Base-by-base conservation (phyloP, 1,140 invertebrate genomes). In the Aphelinus atriplicis region DNA sequence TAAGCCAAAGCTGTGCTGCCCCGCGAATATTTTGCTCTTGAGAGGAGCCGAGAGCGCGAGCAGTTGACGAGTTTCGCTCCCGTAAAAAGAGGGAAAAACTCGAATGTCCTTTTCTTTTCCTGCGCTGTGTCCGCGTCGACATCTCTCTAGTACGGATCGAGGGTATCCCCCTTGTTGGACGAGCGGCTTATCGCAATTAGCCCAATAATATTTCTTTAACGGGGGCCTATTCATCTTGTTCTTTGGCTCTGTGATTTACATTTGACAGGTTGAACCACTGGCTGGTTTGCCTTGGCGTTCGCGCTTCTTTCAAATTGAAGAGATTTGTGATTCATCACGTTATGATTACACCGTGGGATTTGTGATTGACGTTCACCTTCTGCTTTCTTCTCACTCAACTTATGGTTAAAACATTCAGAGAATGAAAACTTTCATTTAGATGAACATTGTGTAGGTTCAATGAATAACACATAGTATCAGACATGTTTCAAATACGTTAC, bases 21-120 rank as follows among this genome's bases (percentile, higher is more conserved):
- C 80, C 80, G 81, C 82, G 84, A 81, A 84, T 86, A 85, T 83
- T 87, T 86, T 79, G 78, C 82, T 84, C 83, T 84, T 80, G 81
- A 86, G 84, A 85, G 84, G 71, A 71, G 60, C 75, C 66, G 74
- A 26, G 26, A 26, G 26, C 26, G 26, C 26, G 26, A 72, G 69
- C 76, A 76, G 26, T 26, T 26, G 60, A 71, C 55, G 63, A 78
- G 79, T 78, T 77, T 80, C 79, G 73, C 63, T 67, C 26, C 51
- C 9, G 63, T 78, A 79, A 77, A 84, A 81, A 80, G 73, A 81
- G 79, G 77, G 81, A 81, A 81, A 84, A 80, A 77, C 72, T 76
- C 26, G 26, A 0, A 26, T 26, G 26, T 26, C 26, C 26, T 26
- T 26, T 26, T 26, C 79, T 72, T 80, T 81, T 80, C 76, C 80